phyloP scores from a whole-genome alignment of 2,888 invertebrate species.

The Nephrotoma appendiculata region DNA sequence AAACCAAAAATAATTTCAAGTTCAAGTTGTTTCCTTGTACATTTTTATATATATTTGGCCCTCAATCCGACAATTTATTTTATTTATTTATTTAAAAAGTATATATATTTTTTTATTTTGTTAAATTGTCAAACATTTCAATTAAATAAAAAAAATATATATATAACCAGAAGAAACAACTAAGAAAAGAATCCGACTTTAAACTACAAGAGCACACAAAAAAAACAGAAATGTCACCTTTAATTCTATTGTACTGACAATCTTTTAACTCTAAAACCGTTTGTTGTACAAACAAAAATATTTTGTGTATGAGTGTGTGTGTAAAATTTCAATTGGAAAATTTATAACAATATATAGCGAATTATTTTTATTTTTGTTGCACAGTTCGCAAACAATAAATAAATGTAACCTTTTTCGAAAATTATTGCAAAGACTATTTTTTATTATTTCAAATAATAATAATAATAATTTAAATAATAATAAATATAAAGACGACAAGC shows the following conservation, averaged over 20 bases:
- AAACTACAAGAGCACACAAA: neutral
- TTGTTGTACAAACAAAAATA: neutral
- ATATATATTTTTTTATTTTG: neutral
- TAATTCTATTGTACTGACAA: neutral
- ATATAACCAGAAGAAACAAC: neutral
- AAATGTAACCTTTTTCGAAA: neutral
- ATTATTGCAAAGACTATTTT: neutral
- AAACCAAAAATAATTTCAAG: neutral
- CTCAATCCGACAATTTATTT: neutral
- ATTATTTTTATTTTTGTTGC: neutral
- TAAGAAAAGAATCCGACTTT: neutral
- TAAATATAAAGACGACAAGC: neutral
- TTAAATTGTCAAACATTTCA: neutral
- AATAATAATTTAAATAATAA: neutral
- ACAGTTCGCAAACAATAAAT: neutral
- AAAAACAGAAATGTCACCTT: neutral
- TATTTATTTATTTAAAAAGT: neutral
- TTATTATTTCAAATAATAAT: neutral
- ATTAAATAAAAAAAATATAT: neutral
- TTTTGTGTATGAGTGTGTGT: neutral
- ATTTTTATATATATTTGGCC: neutral
- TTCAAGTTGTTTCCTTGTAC: neutral
- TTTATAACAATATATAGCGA: neutral
- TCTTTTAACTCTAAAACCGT: neutral
- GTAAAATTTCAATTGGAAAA: neutral